These are phyloP conservation scores for Toxostoma redivivum DNA, from an alignment of 2,113 vertebrate species.

Conservation along the genomic window DNA sequence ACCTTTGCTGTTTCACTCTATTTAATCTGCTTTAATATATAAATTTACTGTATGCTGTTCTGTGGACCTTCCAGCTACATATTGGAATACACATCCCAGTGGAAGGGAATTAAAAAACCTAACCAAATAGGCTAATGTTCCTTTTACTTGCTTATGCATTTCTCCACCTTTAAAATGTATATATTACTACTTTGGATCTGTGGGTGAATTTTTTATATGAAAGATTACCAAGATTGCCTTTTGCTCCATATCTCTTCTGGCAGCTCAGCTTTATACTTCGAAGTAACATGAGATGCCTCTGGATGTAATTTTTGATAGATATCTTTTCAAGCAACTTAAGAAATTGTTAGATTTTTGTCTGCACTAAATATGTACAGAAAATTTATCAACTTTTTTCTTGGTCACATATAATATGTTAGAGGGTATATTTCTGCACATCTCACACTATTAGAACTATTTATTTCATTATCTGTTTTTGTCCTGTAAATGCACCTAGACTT, in stretches of 20 bases:
- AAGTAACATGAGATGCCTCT: not conserved
- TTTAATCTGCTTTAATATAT: not conserved
- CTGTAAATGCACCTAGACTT: not conserved
- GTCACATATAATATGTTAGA: not conserved
- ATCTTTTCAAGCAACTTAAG: not conserved
- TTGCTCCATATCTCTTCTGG: not conserved
- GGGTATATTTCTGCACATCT: not conserved
- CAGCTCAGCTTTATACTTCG: not conserved
- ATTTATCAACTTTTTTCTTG: not conserved
- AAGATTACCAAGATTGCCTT: not conserved
- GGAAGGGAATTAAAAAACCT: not conserved
- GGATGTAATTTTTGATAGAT: not conserved
- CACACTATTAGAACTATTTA: not conserved
- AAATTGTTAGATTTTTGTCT: not conserved
- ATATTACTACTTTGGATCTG: not conserved
- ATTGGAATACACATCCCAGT: not conserved
- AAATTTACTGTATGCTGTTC: not conserved
- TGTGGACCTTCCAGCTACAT: not conserved
- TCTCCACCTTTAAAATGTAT: not conserved
- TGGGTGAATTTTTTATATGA: not conserved
- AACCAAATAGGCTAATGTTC: not conserved
- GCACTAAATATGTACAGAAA: not conserved
- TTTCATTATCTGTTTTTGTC: not conserved
- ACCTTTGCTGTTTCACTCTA: not conserved
- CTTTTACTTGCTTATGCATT: not conserved